Percentiles rank a stretch among this genome's conserved stretches.
Conservation (phyloP, 2,888 invertebrate species). For the Cynaeus angustus region DNA sequence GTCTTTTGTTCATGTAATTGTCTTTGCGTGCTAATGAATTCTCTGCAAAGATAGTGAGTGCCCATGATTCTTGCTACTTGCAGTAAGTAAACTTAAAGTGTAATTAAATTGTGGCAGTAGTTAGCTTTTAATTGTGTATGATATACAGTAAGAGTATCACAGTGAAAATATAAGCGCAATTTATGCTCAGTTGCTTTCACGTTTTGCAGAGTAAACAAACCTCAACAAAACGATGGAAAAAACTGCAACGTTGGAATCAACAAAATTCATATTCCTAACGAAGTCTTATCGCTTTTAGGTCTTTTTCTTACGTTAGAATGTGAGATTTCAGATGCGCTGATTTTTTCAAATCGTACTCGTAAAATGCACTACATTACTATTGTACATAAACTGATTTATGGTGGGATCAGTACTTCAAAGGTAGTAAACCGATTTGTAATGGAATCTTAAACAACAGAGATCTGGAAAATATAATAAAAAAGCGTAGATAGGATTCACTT, state of each 20-base stretch:
- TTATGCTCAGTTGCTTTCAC: constrained; percentile 38
- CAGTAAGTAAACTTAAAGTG: constrained; percentile 30
- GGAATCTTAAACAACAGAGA: constrained; percentile 1
- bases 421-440: constrained; percentile 4
- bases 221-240: constrained; percentile 31
- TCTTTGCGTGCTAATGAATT: constrained; percentile 32
- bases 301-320: not conserved
- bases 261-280: constrained; percentile 19
- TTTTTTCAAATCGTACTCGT: not conserved
- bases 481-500: not conserved
- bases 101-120: constrained; percentile 44
- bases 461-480: not conserved
- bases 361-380: constrained; percentile 2
- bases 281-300: not conserved
- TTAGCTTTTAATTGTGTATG: constrained; percentile 37
- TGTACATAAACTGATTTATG: constrained; percentile 4
- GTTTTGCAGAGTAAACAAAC: constrained; percentile 28
- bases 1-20: constrained; percentile 32
- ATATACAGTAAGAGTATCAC: constrained; percentile 30
- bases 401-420: constrained; percentile 2
- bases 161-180: constrained; percentile 35
- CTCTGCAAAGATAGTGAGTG: constrained; percentile 6
- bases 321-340: not conserved
- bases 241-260: constrained; percentile 21
- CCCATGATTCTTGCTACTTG: constrained; percentile 8